Conservation (phyloP, 2,888 invertebrate species). For the Hanleya hanleyi region DNA sequence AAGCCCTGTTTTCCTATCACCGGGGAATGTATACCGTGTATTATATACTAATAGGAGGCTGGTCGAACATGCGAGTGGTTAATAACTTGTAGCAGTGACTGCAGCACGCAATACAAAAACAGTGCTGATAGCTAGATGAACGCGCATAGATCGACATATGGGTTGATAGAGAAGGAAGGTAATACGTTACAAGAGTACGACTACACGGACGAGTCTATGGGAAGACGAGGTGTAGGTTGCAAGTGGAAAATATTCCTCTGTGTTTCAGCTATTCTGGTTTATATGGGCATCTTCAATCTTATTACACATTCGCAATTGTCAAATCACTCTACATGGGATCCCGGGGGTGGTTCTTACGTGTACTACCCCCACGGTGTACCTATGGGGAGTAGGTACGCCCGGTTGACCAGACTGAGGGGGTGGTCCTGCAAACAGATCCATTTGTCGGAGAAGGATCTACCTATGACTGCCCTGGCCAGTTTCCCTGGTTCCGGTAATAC, state of each 20-base stretch:
- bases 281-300: not conserved
- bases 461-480: slow-evolving; percentile 45
- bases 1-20: no score
- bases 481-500: slow-evolving; percentile 51
- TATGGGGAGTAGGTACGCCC: not conserved
- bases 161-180: no score
- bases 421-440: slow-evolving; percentile 29
- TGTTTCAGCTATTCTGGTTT: not conserved
- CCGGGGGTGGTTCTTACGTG: not conserved
- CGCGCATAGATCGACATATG: no score
- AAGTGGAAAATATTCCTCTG: not conserved
- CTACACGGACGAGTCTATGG: not conserved
- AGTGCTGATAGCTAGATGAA: no score
- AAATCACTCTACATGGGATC: not conserved
- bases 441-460: slow-evolving; percentile 24
- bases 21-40: no score
- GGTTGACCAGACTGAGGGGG: not conserved
- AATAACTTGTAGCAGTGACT: no score
- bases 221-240: not conserved
- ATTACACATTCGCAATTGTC: not conserved
- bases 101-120: no score
- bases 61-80: no score
- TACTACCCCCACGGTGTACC: not conserved
- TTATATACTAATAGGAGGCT: no score
- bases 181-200: not conserved